Evolutionary conservation across 2,888 invertebrate genomes (phyloP).

Genomic region (Lasioglossum malachurum): DNA sequence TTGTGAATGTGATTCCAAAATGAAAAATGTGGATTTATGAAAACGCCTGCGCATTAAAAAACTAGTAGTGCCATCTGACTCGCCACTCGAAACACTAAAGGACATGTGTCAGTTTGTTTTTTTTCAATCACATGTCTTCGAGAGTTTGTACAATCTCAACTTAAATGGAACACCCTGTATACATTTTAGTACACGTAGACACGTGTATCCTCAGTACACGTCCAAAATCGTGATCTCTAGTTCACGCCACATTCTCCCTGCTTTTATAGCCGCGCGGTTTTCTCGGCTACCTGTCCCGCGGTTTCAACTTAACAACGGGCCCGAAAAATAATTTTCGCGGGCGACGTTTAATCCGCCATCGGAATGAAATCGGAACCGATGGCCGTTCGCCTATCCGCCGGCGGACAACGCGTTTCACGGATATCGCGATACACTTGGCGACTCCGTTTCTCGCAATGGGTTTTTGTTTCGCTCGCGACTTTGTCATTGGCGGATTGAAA

Average conservation of each 20-base stretch:
- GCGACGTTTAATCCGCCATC: conserved; percentile 24
- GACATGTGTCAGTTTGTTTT: too few species aligned
- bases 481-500: conserved; percentile 11
- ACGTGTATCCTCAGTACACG: too few species aligned
- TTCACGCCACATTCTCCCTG: conserved; percentile 8
- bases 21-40: too few species aligned
- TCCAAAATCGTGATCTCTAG: too few species aligned
- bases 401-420: neutral
- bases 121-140: too few species aligned
- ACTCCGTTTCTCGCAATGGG: neutral
- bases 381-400: neutral
- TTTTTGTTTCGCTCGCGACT: conserved; percentile 7
- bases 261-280: neutral
- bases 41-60: too few species aligned
- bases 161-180: too few species aligned
- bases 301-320: conserved; percentile 33
- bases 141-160: too few species aligned
- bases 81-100: too few species aligned
- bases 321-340: neutral
- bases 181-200: too few species aligned
- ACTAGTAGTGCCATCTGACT: too few species aligned
- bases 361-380: conserved; percentile 23
- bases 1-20: too few species aligned
- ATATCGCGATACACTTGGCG: neutral
- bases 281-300: neutral